A percentile compares a stretch with the other conserved stretches of the same genome.
Evolutionary conservation across 1,140 invertebrate species (phyloP).

Genomic region (Pectinophora gossypiella): DNA sequence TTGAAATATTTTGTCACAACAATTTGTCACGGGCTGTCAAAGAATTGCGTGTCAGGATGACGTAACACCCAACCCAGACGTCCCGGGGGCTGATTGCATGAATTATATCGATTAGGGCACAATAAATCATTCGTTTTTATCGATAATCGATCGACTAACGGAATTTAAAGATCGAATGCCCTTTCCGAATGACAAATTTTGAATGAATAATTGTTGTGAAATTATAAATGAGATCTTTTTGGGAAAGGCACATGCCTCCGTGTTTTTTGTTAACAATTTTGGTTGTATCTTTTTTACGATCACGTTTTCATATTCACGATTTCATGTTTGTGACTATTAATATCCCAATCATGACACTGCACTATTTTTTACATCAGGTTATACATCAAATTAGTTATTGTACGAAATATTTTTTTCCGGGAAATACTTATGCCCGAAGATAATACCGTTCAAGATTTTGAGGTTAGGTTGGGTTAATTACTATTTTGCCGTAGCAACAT

Average conservation of each 20-base stretch:
- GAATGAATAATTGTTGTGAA: slow-evolving; percentile 20
- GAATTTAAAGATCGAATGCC: slow-evolving; percentile 28
- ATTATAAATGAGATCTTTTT: slow-evolving; percentile 15
- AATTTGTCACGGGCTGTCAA: slow-evolving; percentile 68
- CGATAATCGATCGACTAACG: slow-evolving; percentile 55
- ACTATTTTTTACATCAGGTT: too few relatives aligned
- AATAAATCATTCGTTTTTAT: slow-evolving; percentile 59
- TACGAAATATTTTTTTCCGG: too few relatives aligned
- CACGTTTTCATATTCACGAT: too few relatives aligned
- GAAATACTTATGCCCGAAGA: too few relatives aligned
- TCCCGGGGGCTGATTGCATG: slow-evolving; percentile 38
- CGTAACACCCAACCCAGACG: slow-evolving; percentile 26
- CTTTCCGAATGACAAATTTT: slow-evolving; percentile 51
- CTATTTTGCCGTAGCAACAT: too few relatives aligned
- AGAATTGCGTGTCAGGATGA: slow-evolving; percentile 58
- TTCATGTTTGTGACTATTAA: too few relatives aligned
- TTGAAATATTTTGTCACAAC: slow-evolving; percentile 74
- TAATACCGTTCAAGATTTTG: too few relatives aligned
- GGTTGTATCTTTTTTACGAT: not conserved
- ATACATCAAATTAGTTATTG: too few relatives aligned
- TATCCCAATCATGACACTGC: too few relatives aligned
- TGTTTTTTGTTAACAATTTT: slow-evolving; percentile 19
- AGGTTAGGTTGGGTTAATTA: too few relatives aligned
- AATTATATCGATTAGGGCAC: slow-evolving; percentile 58
- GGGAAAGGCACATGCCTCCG: slow-evolving; percentile 15